Base-by-base conservation (phyloP, 1,140 invertebrate species). In the Lerema accius region DNA sequence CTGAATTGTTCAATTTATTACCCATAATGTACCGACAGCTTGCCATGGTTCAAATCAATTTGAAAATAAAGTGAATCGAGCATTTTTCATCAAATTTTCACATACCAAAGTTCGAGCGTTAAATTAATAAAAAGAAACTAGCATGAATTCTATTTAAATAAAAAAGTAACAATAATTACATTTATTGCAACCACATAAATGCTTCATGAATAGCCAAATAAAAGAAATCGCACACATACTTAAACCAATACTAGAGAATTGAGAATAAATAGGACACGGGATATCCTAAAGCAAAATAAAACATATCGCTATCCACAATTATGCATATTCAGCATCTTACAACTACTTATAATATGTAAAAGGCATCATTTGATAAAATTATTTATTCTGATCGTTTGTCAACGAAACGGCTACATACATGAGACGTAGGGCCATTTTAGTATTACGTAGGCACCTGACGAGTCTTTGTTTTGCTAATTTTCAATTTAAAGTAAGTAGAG, bases 321-420 rank as follows among this genome's bases (percentile, higher is more conserved):
- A 86, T 82, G 78, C 79, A 68, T 81, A 66, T 5, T 16, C 53
- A 56, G 76, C 76, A 80, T 74, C 84, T 89, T 86, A 86, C 65
- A 75, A 68, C 84, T 89, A 87, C 84, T 87, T 89, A 89, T 73
- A 80, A 67, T 69, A 82, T 86, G 84, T 82, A 86, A 86, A 89
- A 89, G 86, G 86, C 84, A 89, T 86, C 84, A 65, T 74, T 87
- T 84, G 77, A 80, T 82, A 76, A 71, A 4, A 78, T 66, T 71
- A 76, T 82, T 71, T 73, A 68, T 80, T 68, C 67, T 73, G 72
- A 81, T 76, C 64, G 49, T 71, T 43, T 45, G 49, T 56, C 55
- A 82, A 75, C 50, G 65, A 76, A 75, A 69, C 72, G 69, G 86
- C 83, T 84, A 82, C 81, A 76, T 76, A 78, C 67, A 70, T 76